Evolutionary conservation across 1,140 invertebrate genomes (phyloP), one percentile per base, ranked within the genome.

Genomic region (Pogonus chalceus): DNA sequence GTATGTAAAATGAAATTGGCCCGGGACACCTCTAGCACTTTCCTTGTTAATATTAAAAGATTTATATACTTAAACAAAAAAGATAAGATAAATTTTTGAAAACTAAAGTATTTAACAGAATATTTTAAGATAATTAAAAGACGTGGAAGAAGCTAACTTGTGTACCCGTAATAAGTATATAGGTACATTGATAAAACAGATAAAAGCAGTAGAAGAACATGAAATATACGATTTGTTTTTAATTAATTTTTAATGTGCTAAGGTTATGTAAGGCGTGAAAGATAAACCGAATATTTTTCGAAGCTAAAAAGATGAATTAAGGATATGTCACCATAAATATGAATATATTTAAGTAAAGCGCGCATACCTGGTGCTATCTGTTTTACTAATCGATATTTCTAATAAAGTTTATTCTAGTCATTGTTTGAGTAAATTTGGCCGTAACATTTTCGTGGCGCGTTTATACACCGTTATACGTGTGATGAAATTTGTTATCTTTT

Each of bases 401-500:
- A 43, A 43, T 43, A 43, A 43, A 43, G 37, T 43, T 43, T 43
- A 43, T 43, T 43, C 37, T 16, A 43, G 9, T 16, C 37, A 43
- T 43, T 43, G 37, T 43, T 16, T 43, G 37, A 12, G 37, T 16
- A 43, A 43, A 43, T 43, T 43, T 43, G 37, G 37, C 3, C 18
- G 37, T 43, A 12, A 43, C 37, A 43, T 43, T 43, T 43, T 43
- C 37, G 26, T 14, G 4, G 7, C 26, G 37, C 37, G 37, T 43
- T 43, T 43, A 18, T 43, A 43, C 37, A 43, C 37, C 37, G 18
- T 43, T 43, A 43, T 43, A 43, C 37, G 37, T 43, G 37, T 43
- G 37, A 43, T 43, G 37, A 43, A 43, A 43, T 43, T 43, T 43
- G 37, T 43, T 43, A 43, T 43, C 37, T 43, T 43, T 43, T 18